phyloP scores from a whole-genome alignment of 2,888 invertebrate genomes.

The Catocala nupta region DNA sequence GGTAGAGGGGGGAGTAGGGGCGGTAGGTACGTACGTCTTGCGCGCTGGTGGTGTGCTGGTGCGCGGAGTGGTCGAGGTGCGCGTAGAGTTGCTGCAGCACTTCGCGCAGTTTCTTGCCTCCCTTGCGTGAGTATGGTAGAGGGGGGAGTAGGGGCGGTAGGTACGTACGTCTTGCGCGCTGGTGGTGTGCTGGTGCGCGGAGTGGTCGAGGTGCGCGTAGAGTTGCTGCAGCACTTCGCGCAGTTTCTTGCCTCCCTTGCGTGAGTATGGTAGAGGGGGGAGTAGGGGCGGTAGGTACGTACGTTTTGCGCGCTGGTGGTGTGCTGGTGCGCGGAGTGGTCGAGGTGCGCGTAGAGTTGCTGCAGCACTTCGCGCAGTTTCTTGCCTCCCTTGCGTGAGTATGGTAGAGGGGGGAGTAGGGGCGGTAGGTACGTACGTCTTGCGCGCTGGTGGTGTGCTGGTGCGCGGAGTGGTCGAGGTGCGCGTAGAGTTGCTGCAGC shows the following conservation, averaged over 20 bases:
- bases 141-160: too few relatives aligned
- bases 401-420: too few relatives aligned
- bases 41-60: slow-evolving; percentile 73
- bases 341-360: slow-evolving; percentile 97
- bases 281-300: slow-evolving; percentile 58
- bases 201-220: slow-evolving; percentile 98
- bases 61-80: slow-evolving; percentile 97
- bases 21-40: slow-evolving; percentile 88
- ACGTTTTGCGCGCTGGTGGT: slow-evolving; percentile 88
- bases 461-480: slow-evolving; percentile 96
- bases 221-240: slow-evolving; percentile 96
- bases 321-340: slow-evolving; percentile 92
- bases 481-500: slow-evolving; percentile 96
- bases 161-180: slow-evolving; percentile 89
- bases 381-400: slow-evolving; percentile 93
- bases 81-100: slow-evolving; percentile 96
- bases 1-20: too few relatives aligned
- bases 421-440: slow-evolving; percentile 87
- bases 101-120: slow-evolving; percentile 95
- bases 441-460: slow-evolving; percentile 73
- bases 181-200: slow-evolving; percentile 86
- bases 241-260: slow-evolving; percentile 95
- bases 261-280: slow-evolving; percentile 61
- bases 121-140: slow-evolving; percentile 88
- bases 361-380: slow-evolving; percentile 96